Percentiles rank a stretch among this genome's conserved stretches.
Evolutionary conservation across 2,797 vertebrate genomes (phyloP).

Genomic region (Austrolebias charrua): DNA sequence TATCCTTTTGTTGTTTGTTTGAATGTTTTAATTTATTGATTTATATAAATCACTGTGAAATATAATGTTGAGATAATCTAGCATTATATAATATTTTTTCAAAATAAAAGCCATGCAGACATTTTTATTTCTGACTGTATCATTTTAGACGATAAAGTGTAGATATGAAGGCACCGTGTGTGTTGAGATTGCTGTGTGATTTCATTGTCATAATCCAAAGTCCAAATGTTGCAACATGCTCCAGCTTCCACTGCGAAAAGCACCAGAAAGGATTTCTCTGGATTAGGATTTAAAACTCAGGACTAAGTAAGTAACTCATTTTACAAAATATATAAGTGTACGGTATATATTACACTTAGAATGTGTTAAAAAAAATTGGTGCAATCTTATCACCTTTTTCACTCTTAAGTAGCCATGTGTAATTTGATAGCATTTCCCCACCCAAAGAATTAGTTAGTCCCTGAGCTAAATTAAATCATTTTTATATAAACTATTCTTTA

Average conservation of each 20-base stretch:
- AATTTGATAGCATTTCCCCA: not conserved
- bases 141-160: constrained; percentile 19
- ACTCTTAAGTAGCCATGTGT: not conserved
- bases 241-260: constrained; percentile 43
- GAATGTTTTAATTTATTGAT: too few relatives aligned
- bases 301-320: constrained; percentile 44
- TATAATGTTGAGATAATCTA: not conserved
- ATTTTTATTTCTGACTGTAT: not conserved
- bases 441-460: too few relatives aligned
- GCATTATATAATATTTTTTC: not conserved
- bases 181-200: constrained; percentile 22
- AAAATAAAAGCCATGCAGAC: not conserved
- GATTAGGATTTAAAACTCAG: constrained; percentile 43
- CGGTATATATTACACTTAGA: not conserved
- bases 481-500: constrained; percentile 60
- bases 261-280: constrained; percentile 44
- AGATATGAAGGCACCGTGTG: constrained; percentile 8
- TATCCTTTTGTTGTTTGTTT: too few relatives aligned
- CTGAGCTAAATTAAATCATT: constrained; percentile 39
- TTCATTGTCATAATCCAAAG: constrained; percentile 74
- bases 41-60: too few relatives aligned
- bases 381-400: not conserved
- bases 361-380: not conserved
- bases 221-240: constrained; percentile 68
- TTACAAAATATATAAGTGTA: constrained; percentile 5